phyloP scores from a whole-genome alignment of 2,113 vertebrate genomes.

The Cebus imitator region DNA sequence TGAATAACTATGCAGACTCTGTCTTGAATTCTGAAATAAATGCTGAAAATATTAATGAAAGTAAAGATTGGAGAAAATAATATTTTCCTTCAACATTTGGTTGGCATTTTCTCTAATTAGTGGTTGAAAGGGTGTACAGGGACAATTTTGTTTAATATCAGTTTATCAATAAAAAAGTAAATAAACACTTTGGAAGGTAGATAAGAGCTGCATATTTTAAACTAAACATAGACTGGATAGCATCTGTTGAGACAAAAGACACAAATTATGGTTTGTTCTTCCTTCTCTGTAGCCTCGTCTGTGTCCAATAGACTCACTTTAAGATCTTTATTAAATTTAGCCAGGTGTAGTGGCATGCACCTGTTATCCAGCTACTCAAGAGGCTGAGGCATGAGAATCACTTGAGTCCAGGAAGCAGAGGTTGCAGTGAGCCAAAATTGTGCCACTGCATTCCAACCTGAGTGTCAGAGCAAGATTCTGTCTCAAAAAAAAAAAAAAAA shows the following conservation, averaged over 20 bases:
- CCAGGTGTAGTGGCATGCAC: too few relatives aligned
- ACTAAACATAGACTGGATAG: neutral
- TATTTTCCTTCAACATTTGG: slow-evolving; percentile 10
- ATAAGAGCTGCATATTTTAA: neutral
- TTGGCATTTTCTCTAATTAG: slow-evolving; percentile 6
- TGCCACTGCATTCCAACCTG: too few relatives aligned
- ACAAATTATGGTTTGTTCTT: neutral
- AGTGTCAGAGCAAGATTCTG: too few relatives aligned
- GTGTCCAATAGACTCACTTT: neutral
- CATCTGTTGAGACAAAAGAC: neutral
- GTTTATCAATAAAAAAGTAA: slow-evolving; percentile 21
- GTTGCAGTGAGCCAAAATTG: too few relatives aligned
- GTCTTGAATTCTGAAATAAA: slow-evolving; percentile 33
- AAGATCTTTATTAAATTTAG: neutral
- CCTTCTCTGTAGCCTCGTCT: neutral
- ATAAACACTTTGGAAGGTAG: neutral
- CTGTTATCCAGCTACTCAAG: too few relatives aligned
- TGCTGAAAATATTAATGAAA: slow-evolving; percentile 22
- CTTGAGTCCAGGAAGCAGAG: too few relatives aligned
- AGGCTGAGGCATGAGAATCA: too few relatives aligned
- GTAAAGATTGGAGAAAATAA: neutral
- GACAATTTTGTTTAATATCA: slow-evolving; percentile 27
- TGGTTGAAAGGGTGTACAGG: neutral
- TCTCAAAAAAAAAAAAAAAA: neutral
- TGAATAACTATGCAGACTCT: neutral